Conservation (phyloP, 1,140 invertebrate species). For the Drosophila rhopaloa region DNA sequence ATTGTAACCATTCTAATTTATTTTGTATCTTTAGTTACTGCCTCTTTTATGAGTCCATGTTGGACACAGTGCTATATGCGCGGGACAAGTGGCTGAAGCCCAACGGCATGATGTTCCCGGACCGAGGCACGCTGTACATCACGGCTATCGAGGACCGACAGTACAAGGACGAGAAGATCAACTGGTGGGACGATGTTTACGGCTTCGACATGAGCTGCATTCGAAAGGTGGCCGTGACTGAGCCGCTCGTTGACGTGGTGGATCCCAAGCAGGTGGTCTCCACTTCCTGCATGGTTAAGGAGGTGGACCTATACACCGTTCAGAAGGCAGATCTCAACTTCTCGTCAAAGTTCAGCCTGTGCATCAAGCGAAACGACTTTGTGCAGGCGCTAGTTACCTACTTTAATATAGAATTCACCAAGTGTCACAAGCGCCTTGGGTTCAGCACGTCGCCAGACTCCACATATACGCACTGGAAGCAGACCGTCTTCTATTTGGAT, state of each 20-base stretch:
- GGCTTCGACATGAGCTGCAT: conserved; percentile 99
- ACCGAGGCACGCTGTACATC: conserved; percentile 95
- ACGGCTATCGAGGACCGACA: conserved; percentile 98
- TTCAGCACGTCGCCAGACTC: conserved; percentile 99
- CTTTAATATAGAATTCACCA: conserved; percentile 99
- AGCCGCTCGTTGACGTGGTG: conserved; percentile 99
- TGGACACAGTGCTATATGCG: conserved; percentile 97
- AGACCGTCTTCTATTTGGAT: conserved; percentile 99
- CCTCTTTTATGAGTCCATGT: conserved; percentile 98
- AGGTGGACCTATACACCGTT: conserved; percentile 99
- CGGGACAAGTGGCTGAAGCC: conserved; percentile 96
- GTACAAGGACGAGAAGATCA: conserved; percentile 99
- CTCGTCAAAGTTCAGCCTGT: conserved; percentile 94
- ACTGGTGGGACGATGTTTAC: conserved; percentile 99
- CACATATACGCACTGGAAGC: conserved; percentile 99
- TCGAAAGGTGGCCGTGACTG: conserved; percentile 97
- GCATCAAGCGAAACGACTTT: conserved; percentile 96
- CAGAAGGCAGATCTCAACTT: conserved; percentile 97
- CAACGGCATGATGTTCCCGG: conserved; percentile 94
- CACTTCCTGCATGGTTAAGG: conserved; percentile 94
- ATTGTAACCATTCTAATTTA: neutral
- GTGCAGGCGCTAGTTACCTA: conserved; percentile 99
- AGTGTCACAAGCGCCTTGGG: conserved; percentile 99
- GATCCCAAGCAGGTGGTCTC: conserved; percentile 99
- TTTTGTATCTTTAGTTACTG: conserved; percentile 88